Conservation (phyloP, 2,113 vertebrate genomes). For the Thalassarche chlororhynchos region DNA sequence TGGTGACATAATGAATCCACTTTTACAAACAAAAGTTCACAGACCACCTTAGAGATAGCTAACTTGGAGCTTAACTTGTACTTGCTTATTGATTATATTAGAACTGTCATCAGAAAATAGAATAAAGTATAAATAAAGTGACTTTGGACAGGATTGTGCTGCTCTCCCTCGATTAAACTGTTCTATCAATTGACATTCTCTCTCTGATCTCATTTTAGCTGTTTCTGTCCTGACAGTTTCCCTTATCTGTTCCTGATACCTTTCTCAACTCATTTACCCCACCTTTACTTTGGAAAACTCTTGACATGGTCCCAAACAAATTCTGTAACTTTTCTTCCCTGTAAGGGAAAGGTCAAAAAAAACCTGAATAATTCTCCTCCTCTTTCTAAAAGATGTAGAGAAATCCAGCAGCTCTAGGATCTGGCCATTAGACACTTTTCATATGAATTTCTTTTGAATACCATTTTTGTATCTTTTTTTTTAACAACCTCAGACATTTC, state of each 20-base stretch:
- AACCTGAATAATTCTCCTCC: accelerated
- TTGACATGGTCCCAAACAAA: background rate
- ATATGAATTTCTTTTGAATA: background rate
- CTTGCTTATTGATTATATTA: background rate
- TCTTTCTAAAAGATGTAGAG: background rate
- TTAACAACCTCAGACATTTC: background rate
- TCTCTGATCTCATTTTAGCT: background rate
- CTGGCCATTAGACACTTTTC: background rate
- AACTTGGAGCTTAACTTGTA: background rate
- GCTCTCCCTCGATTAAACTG: background rate
- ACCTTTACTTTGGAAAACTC: background rate
- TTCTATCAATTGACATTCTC: background rate
- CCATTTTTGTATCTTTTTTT: background rate
- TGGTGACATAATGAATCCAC: background rate
- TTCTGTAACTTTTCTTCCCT: background rate
- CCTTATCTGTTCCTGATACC: background rate
- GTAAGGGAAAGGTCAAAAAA: background rate
- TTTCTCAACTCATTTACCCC: background rate
- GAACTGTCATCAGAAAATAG: background rate
- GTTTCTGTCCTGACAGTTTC: background rate
- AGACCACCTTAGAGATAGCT: background rate
- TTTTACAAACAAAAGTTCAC: background rate
- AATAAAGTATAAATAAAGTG: background rate
- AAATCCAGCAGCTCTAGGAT: background rate
- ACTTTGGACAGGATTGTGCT: background rate